phyloP scores from a whole-genome alignment of 2,888 invertebrate genomes.

The Phytoseiulus persimilis region DNA sequence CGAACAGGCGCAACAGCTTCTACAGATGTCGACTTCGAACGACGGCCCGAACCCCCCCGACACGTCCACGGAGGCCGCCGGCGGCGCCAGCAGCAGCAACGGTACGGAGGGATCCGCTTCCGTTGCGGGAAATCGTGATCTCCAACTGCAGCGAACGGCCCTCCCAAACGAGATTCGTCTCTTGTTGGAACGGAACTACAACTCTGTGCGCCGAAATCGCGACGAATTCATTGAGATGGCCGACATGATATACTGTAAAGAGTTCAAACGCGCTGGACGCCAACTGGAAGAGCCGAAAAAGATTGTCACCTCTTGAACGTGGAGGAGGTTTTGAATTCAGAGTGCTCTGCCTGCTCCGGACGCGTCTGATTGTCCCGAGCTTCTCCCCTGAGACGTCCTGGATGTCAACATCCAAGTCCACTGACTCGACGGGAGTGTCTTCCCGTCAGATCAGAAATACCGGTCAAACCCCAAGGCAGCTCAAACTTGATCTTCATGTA shows the following conservation, averaged over 20 bases:
- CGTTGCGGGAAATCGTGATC: background rate
- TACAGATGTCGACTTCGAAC: background rate
- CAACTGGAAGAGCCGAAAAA: background rate
- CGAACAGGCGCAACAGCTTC: conserved; percentile 26
- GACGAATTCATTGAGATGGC: conserved; percentile 18
- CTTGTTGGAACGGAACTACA: background rate
- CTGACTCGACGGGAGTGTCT: no score
- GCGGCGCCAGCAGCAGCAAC: background rate
- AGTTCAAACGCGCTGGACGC: background rate
- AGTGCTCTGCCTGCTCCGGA: background rate
- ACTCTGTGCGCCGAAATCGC: conserved; percentile 11
- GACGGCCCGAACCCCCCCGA: background rate
- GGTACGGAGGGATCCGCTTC: background rate
- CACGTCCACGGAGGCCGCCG: background rate
- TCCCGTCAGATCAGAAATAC: no score
- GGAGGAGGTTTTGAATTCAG: background rate
- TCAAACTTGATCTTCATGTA: no score
- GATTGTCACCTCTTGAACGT: background rate
- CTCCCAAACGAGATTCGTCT: background rate
- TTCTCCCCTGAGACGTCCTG: no score
- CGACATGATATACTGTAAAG: background rate
- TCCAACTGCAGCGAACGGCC: background rate
- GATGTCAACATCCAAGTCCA: no score
- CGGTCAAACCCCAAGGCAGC: no score
- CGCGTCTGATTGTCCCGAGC: background rate